These are phyloP conservation scores for Odontophorus gujanensis DNA, from an alignment of 2,113 vertebrate species.

Conservation along the genomic window DNA sequence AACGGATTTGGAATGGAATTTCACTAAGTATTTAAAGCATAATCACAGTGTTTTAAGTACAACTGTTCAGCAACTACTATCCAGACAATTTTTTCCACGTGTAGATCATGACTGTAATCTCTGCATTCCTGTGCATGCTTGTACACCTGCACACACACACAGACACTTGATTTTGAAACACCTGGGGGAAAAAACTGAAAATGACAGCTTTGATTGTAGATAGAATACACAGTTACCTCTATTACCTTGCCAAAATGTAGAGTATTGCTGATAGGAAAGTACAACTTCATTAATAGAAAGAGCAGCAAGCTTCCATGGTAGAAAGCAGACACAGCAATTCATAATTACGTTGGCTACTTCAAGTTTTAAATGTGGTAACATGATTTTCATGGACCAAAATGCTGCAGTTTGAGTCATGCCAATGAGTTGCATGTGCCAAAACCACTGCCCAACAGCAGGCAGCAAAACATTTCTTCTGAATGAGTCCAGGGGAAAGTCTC, in stretches of 20 bases:
- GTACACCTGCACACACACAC: neutral
- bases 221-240: neutral
- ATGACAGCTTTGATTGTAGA: neutral
- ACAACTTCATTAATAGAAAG: neutral
- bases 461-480: neutral
- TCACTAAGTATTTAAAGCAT: neutral
- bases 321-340: neutral
- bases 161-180: neutral
- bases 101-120: neutral
- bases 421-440: neutral
- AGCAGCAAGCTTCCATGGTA: neutral
- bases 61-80: neutral
- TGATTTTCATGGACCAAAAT: neutral
- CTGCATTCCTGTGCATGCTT: neutral
- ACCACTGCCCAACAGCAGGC: accelerated
- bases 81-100: neutral
- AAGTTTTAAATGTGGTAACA: neutral
- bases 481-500: neutral
- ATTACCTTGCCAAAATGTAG: neutral
- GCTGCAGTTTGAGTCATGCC: neutral
- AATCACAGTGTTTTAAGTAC: neutral
- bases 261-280: neutral
- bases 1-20: neutral
- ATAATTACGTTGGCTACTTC: neutral
- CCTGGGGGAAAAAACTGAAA: neutral